These are phyloP conservation scores for Drosophila falleni DNA, from an alignment of 2,888 invertebrate genomes.

Conservation along the genomic window DNA sequence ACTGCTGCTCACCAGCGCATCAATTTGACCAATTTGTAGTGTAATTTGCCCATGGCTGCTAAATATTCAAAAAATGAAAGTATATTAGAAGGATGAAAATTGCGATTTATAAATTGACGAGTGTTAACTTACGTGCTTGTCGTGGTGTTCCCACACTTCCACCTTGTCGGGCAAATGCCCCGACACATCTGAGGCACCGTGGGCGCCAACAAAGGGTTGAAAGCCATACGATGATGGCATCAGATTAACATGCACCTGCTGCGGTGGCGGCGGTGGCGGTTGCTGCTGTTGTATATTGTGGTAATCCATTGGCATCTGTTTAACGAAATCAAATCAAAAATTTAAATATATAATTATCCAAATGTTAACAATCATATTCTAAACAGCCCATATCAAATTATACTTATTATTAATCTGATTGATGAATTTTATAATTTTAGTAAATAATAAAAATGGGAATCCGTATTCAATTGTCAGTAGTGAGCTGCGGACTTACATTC, in stretches of 20 bases:
- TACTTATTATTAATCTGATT: too few relatives aligned
- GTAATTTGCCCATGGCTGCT: conserved; percentile 83
- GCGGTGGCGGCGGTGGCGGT: conserved; percentile 73
- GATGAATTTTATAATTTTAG: too few relatives aligned
- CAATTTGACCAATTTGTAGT: conserved; percentile 84
- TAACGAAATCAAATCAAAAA: background rate
- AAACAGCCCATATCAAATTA: too few relatives aligned
- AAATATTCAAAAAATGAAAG: background rate
- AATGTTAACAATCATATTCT: too few relatives aligned
- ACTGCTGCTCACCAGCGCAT: conserved; percentile 55
- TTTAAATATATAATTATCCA: background rate
- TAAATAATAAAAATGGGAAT: background rate
- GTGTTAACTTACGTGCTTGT: conserved; percentile 83
- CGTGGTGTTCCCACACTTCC: conserved; percentile 85
- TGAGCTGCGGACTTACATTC: conserved; percentile 57
- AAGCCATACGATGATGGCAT: conserved; percentile 83
- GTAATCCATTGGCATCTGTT: conserved; percentile 84
- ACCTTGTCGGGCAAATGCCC: conserved; percentile 84
- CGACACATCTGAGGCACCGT: conserved; percentile 75
- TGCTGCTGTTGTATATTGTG: conserved; percentile 81
- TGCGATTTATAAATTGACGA: background rate
- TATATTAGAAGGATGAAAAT: background rate
- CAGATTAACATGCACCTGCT: conserved; percentile 79
- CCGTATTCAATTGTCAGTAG: background rate
- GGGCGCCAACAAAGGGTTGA: conserved; percentile 82